Evolutionary conservation across 2,113 vertebrate species (phyloP).

Genomic region (Pelvicachromis taeniatus): DNA sequence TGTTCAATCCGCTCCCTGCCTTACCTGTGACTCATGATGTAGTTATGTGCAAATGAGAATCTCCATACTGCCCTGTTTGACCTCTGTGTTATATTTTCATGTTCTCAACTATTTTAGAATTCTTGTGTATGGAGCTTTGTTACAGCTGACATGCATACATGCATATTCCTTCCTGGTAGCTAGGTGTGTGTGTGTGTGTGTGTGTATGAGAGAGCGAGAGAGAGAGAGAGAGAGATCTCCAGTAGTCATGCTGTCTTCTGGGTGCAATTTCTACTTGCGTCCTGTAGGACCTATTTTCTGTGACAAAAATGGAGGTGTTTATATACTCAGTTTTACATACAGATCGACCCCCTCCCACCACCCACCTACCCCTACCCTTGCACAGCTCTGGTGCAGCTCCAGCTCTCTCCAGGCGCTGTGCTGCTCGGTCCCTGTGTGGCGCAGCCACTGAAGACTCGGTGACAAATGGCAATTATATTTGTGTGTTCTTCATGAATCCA

Average conservation of each 20-base stretch:
- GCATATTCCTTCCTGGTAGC: constrained; percentile 63
- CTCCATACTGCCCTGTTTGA: constrained; percentile 58
- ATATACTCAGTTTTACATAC: constrained; percentile 76
- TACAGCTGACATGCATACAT: constrained; percentile 70
- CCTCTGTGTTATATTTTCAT: constrained; percentile 64
- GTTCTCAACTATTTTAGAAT: constrained; percentile 63
- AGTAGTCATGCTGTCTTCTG: constrained; percentile 59
- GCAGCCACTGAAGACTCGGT: constrained; percentile 67
- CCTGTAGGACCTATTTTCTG: constrained; percentile 74
- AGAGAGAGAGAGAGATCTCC: neutral
- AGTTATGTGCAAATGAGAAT: constrained; percentile 64
- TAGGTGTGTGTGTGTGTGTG: constrained; percentile 23
- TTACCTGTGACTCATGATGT: constrained; percentile 45
- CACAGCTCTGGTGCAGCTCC: constrained; percentile 19
- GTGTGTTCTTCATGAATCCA: constrained; percentile 84
- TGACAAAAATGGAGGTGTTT: constrained; percentile 72
- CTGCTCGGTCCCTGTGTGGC: constrained; percentile 67
- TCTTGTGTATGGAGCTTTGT: constrained; percentile 71
- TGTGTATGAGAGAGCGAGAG: neutral
- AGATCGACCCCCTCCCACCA: constrained; percentile 40
- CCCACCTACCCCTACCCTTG: neutral
- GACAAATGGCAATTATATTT: constrained; percentile 86
- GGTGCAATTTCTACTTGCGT: constrained; percentile 72
- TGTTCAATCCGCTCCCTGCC: constrained; percentile 28
- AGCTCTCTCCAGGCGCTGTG: constrained; percentile 38